These are phyloP conservation scores for Conchocele bisecta DNA, from an alignment of 2,888 invertebrate species.

Conservation along the genomic window DNA sequence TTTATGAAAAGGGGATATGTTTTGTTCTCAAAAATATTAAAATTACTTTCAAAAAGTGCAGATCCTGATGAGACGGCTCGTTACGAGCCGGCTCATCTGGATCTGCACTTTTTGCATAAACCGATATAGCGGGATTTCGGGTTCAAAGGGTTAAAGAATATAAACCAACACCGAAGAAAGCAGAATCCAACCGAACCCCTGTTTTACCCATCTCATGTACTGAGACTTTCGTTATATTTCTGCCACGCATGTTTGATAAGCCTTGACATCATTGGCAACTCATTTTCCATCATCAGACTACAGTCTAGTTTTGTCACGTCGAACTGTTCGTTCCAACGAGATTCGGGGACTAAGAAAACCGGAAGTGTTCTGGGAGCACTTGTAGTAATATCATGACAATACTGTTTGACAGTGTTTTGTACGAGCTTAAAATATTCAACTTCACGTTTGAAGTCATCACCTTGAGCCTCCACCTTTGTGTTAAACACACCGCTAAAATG, in stretches of 20 bases:
- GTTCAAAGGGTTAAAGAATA: too few relatives aligned
- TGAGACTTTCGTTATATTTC: too few relatives aligned
- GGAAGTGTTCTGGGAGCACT: background rate
- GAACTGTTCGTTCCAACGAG: slow-evolving; percentile 49
- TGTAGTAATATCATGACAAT: slow-evolving; percentile 18
- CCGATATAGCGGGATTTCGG: too few relatives aligned
- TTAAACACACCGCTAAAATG: slow-evolving; percentile 67
- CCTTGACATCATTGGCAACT: slow-evolving; percentile 37
- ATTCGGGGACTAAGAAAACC: slow-evolving; percentile 12
- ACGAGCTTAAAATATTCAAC: slow-evolving; percentile 58
- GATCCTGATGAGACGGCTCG: too few relatives aligned
- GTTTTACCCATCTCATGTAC: too few relatives aligned
- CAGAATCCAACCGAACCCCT: too few relatives aligned
- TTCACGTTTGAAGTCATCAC: slow-evolving; percentile 55
- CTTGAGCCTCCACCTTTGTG: slow-evolving; percentile 51
- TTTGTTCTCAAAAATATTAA: too few relatives aligned
- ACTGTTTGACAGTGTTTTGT: slow-evolving; percentile 37
- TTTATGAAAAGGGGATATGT: too few relatives aligned
- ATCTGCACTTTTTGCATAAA: too few relatives aligned
- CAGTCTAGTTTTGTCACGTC: slow-evolving; percentile 42
- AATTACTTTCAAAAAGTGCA: too few relatives aligned
- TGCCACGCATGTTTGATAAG: slow-evolving; percentile 47
- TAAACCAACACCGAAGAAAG: too few relatives aligned
- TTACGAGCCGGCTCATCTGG: too few relatives aligned
- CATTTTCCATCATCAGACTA: slow-evolving; percentile 43